These are phyloP conservation scores for Bryconaethiops microstoma DNA, from an alignment of 2,797 vertebrate species.

Conservation along the genomic window DNA sequence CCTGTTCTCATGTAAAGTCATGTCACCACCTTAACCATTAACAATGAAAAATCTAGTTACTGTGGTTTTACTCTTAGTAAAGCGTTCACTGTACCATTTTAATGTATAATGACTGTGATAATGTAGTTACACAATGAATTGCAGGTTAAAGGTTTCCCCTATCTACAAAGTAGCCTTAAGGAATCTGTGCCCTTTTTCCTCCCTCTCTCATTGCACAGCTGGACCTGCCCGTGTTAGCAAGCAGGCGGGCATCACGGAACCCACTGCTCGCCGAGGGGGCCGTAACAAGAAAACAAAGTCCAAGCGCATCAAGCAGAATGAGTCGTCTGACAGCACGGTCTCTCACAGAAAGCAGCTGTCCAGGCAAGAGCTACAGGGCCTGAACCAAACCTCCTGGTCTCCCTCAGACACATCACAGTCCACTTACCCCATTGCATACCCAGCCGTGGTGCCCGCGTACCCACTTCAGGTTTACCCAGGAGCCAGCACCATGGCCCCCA, in stretches of 20 bases:
- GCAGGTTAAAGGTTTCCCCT: too few species aligned
- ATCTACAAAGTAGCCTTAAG: background rate
- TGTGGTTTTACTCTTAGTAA: too few species aligned
- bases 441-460: slow-evolving; percentile 81
- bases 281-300: slow-evolving; percentile 86
- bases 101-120: too few species aligned
- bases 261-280: slow-evolving; percentile 66
- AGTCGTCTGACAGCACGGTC: slow-evolving; percentile 84
- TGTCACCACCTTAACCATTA: too few species aligned
- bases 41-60: too few species aligned
- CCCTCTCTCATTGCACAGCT: slow-evolving; percentile 51
- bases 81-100: too few species aligned
- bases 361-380: slow-evolving; percentile 76
- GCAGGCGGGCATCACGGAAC: slow-evolving; percentile 66
- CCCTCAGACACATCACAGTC: slow-evolving; percentile 85
- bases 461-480: slow-evolving; percentile 84
- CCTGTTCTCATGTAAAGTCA: too few species aligned
- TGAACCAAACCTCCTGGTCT: slow-evolving; percentile 86
- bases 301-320: slow-evolving; percentile 83
- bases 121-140: too few species aligned
- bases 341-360: slow-evolving; percentile 74
- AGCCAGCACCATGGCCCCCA: slow-evolving; percentile 59
- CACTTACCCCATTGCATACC: slow-evolving; percentile 81
- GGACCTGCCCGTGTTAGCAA: slow-evolving; percentile 68
- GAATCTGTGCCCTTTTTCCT: background rate